Conservation (phyloP, 53 echinoderm and acorn worm genomes). For the Mesocentrotus franciscanus region DNA sequence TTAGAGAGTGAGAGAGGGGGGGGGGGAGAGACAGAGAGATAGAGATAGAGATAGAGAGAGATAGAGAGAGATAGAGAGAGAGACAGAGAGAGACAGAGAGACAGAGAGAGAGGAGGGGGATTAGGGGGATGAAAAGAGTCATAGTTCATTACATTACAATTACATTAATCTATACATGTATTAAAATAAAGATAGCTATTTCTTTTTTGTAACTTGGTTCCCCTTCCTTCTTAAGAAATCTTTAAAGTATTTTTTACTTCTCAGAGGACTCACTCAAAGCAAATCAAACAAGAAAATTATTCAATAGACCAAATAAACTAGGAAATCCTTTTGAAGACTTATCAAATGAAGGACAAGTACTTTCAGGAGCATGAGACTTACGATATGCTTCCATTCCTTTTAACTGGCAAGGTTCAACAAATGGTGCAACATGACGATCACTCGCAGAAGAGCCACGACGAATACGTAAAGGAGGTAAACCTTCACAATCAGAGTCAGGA, state of each 20-base stretch:
- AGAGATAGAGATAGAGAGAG: neutral
- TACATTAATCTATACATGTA: neutral
- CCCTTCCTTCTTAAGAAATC: neutral
- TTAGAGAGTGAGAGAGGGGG: neutral
- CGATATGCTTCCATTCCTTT: neutral
- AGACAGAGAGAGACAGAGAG: neutral
- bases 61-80: neutral
- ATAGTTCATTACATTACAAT: neutral
- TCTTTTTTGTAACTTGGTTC: no score
- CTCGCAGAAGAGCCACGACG: neutral
- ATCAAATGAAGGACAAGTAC: neutral
- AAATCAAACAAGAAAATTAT: neutral
- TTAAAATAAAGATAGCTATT: no score
- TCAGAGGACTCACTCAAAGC: neutral
- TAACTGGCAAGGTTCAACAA: neutral
- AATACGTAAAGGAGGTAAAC: neutral
- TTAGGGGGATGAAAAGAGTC: neutral
- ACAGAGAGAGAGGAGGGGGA: neutral
- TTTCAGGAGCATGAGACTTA: neutral
- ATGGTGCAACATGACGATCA: neutral
- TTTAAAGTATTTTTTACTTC: neutral
- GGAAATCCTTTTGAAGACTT: neutral
- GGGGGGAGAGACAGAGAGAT: neutral
- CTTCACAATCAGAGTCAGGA: slow-evolving; percentile 37
- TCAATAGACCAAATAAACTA: neutral